phyloP scores from a whole-genome alignment of 2,113 vertebrate species.

The Ameiurus melas region DNA sequence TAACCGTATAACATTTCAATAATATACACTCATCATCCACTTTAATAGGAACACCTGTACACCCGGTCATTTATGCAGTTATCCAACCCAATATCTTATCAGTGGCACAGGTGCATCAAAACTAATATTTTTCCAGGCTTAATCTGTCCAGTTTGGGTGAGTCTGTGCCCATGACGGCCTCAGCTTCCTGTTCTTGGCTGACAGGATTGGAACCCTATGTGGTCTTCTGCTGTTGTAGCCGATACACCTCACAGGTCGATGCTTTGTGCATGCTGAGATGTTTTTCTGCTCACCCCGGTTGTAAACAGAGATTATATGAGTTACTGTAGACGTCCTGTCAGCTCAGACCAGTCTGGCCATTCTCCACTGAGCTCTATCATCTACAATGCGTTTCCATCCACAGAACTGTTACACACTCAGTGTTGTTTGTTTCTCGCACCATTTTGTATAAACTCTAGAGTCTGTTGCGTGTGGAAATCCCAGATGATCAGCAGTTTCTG shows the following conservation, averaged over 20 bases:
- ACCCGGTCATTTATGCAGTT: not conserved
- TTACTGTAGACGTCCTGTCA: not conserved
- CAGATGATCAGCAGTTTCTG: not conserved
- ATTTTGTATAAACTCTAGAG: not conserved
- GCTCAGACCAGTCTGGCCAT: not conserved
- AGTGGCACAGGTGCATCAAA: not conserved
- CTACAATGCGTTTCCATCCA: not conserved
- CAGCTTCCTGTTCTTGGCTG: not conserved
- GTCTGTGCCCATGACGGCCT: not conserved
- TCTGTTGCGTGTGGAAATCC: not conserved
- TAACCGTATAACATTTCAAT: not conserved
- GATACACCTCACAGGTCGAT: not conserved
- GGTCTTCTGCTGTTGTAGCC: not conserved
- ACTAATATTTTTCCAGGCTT: not conserved
- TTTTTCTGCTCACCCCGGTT: not conserved
- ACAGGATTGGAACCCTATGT: not conserved
- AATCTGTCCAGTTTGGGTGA: not conserved
- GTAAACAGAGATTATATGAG: not conserved
- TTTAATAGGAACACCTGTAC: not conserved
- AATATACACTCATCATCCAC: not conserved
- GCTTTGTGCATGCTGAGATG: not conserved
- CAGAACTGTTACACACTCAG: not conserved
- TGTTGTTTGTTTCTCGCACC: not conserved
- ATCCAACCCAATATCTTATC: not conserved
- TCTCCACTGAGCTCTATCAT: not conserved